phyloP scores from a whole-genome alignment of 2,888 invertebrate species.

The Gymnoscelis rufifasciata region DNA sequence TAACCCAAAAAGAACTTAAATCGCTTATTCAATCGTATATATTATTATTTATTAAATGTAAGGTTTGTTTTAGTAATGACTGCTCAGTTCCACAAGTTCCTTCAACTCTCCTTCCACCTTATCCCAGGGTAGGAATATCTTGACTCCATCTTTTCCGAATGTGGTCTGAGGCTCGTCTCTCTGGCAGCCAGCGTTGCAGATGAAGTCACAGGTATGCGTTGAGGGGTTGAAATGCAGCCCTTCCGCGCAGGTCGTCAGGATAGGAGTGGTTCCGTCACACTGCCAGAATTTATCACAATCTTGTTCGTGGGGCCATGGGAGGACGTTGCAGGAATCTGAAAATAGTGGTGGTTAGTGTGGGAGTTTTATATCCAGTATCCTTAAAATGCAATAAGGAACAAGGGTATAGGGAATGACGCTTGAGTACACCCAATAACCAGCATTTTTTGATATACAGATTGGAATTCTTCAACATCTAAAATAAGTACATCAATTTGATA shows the following conservation, averaged over 20 bases:
- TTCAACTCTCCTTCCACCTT: slow-evolving; percentile 32
- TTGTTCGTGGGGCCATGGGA: slow-evolving; percentile 55
- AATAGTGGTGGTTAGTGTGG: too few relatives aligned
- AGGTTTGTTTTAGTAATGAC: not conserved
- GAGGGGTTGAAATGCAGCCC: slow-evolving; percentile 59
- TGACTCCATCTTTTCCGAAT: slow-evolving; percentile 37
- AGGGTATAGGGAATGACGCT: too few relatives aligned
- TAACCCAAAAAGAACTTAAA: too few relatives aligned
- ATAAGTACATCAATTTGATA: too few relatives aligned
- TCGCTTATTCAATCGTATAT: too few relatives aligned
- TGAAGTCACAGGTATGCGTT: slow-evolving; percentile 56
- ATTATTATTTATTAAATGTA: too few relatives aligned
- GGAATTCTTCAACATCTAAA: too few relatives aligned
- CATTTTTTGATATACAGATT: too few relatives aligned
- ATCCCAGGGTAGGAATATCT: slow-evolving; percentile 50
- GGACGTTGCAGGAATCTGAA: slow-evolving; percentile 42
- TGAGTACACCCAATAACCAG: too few relatives aligned
- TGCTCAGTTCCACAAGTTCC: slow-evolving; percentile 2
- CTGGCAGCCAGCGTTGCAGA: slow-evolving; percentile 50
- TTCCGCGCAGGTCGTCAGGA: slow-evolving; percentile 48
- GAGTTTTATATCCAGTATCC: too few relatives aligned
- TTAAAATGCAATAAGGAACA: too few relatives aligned
- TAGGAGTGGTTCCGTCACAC: slow-evolving; percentile 43
- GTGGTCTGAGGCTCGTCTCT: slow-evolving; percentile 38
- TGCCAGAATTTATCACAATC: slow-evolving; percentile 65